phyloP scores from a whole-genome alignment of 2,797 vertebrate species.

The Myotis findleyi region DNA sequence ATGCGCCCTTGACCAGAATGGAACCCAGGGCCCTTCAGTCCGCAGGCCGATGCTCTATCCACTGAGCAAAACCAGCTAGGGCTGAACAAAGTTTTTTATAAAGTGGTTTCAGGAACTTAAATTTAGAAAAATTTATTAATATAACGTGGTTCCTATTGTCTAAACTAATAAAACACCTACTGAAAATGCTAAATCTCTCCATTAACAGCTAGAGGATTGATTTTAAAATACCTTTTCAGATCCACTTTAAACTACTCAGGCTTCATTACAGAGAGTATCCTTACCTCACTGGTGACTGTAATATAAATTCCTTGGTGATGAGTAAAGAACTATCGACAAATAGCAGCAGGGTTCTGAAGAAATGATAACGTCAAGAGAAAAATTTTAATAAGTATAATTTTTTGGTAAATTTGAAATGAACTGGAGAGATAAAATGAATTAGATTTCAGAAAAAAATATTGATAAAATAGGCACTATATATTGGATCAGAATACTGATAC shows the following conservation, averaged over 20 bases:
- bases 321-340: background rate
- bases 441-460: conserved; percentile 42
- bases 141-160: background rate
- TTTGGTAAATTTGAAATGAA: conserved; percentile 4
- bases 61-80: too few species aligned
- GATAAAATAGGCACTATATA: background rate
- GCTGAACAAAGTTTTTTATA: too few species aligned
- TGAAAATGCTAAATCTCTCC: conserved; percentile 27
- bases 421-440: conserved; percentile 1
- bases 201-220: background rate
- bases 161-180: background rate
- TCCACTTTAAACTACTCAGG: background rate
- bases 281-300: background rate
- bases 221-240: conserved; percentile 38
- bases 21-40: too few species aligned
- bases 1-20: too few species aligned
- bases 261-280: background rate
- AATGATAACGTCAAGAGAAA: background rate
- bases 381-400: background rate
- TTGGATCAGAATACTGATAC: background rate
- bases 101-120: conserved; percentile 7
- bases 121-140: conserved; percentile 43
- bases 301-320: background rate
- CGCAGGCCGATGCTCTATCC: too few species aligned
- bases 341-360: background rate